Conservation (phyloP, 2,888 invertebrate species). For the Notodonta dromedarius region DNA sequence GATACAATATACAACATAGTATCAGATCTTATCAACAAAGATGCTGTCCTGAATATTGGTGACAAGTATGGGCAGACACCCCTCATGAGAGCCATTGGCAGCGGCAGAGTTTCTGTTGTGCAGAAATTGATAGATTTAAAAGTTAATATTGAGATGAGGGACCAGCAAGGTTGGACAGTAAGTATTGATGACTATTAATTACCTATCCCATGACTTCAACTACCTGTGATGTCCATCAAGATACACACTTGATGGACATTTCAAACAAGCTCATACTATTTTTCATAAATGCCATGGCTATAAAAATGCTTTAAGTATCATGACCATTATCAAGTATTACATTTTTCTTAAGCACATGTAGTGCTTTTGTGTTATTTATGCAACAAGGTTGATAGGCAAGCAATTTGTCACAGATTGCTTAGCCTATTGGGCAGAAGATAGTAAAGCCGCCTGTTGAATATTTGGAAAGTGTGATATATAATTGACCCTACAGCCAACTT, state of each 20-base stretch:
- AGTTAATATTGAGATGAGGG: slow-evolving; percentile 82
- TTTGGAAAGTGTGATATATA: too few relatives aligned
- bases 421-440: too few relatives aligned
- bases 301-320: too few relatives aligned
- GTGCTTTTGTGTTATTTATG: too few relatives aligned
- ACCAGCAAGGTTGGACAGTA: slow-evolving; percentile 87
- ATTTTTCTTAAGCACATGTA: too few relatives aligned
- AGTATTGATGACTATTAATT: slow-evolving; percentile 33
- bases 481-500: slow-evolving; percentile 1
- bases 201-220: neutral
- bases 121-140: slow-evolving; percentile 79
- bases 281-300: too few relatives aligned
- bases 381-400: too few relatives aligned
- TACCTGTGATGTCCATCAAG: neutral
- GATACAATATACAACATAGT: slow-evolving; percentile 76
- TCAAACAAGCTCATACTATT: too few relatives aligned
- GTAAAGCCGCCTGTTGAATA: too few relatives aligned
- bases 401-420: too few relatives aligned
- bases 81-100: slow-evolving; percentile 85
- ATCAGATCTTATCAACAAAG: slow-evolving; percentile 75
- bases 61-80: slow-evolving; percentile 86
- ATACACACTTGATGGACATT: too few relatives aligned
- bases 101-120: slow-evolving; percentile 80
- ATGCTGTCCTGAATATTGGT: slow-evolving; percentile 80
- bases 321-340: too few relatives aligned